phyloP scores from a whole-genome alignment of 2,888 invertebrate species.

The Brachycybe producta region DNA sequence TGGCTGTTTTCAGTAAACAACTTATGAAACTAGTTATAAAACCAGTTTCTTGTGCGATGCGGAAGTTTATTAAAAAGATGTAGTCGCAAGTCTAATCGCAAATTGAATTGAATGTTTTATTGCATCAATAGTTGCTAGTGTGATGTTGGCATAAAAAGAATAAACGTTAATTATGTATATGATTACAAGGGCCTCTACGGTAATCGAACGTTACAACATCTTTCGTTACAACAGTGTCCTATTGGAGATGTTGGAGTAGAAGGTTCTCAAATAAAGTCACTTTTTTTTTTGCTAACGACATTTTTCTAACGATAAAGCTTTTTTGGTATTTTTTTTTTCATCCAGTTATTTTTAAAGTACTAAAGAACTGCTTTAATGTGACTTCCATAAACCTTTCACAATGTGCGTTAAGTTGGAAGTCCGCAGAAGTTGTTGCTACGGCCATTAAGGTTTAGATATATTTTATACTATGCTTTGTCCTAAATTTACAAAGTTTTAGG shows the following conservation, averaged over 20 bases:
- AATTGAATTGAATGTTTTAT: too few relatives aligned
- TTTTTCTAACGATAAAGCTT: neutral
- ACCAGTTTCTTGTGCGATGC: too few relatives aligned
- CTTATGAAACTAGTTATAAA: too few relatives aligned
- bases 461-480: neutral
- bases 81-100: too few relatives aligned
- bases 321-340: neutral
- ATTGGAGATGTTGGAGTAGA: slow-evolving; percentile 10
- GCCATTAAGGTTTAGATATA: neutral
- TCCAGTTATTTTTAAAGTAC: slow-evolving; percentile 4
- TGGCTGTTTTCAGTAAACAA: too few relatives aligned
- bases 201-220: slow-evolving; percentile 9
- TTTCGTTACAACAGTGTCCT: slow-evolving; percentile 10
- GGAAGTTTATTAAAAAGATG: too few relatives aligned
- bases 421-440: neutral
- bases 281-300: neutral
- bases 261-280: too few relatives aligned
- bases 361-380: slow-evolving; percentile 12
- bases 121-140: too few relatives aligned
- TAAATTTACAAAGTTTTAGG: too few relatives aligned
- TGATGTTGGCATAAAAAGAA: too few relatives aligned
- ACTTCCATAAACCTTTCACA: slow-evolving; percentile 13
- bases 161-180: neutral
- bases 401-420: slow-evolving; percentile 9
- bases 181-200: neutral